Conservation (phyloP, 2,797 vertebrate genomes). For the Vultur gryphus region DNA sequence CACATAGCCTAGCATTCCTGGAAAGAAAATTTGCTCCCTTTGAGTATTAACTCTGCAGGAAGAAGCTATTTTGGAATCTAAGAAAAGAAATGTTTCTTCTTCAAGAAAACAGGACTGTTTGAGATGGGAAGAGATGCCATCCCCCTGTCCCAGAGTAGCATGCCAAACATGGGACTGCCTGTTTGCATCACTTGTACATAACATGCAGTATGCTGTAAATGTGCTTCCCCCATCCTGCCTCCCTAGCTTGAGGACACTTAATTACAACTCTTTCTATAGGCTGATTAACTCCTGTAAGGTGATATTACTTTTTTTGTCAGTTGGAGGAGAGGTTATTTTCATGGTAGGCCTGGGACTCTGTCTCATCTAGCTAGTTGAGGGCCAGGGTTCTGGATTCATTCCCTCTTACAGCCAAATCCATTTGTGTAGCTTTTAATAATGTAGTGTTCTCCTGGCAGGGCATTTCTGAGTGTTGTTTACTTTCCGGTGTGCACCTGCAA, state of each 20-base stretch:
- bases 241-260: neutral
- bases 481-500: neutral
- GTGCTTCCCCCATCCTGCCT: neutral
- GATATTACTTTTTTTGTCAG: neutral
- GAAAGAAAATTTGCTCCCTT: neutral
- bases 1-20: neutral
- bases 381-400: neutral
- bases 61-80: neutral
- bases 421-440: neutral
- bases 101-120: neutral
- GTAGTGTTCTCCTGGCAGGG: neutral
- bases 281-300: neutral
- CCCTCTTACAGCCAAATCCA: neutral
- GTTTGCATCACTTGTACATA: neutral
- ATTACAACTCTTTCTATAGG: neutral
- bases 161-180: too few relatives aligned
- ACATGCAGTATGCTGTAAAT: neutral
- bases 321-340: neutral
- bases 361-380: neutral
- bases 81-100: neutral
- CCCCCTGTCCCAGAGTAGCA: accelerated
- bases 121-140: neutral
- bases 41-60: neutral
- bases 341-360: neutral
- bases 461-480: neutral